These are phyloP conservation scores for Acanthurus leucopareius DNA, from an alignment of 2,797 vertebrate species.

Conservation along the genomic window DNA sequence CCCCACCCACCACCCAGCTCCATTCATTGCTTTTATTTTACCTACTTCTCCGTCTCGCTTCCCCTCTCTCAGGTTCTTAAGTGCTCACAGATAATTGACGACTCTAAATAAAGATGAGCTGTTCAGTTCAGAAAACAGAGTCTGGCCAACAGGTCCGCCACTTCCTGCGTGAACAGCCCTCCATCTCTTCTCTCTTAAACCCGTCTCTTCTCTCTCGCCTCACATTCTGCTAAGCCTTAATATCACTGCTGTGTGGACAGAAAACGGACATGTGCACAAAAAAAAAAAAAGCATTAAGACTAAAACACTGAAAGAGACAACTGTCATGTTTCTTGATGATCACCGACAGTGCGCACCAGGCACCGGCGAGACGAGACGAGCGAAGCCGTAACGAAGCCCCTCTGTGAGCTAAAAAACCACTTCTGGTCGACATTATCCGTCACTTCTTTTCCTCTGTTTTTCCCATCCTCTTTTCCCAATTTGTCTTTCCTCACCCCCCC, in stretches of 20 bases:
- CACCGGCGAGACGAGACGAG: constrained; percentile 41
- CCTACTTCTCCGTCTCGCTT: constrained; percentile 38
- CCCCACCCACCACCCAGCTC: not conserved
- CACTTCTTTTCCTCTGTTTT: constrained; percentile 48
- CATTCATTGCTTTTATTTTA: constrained; percentile 53
- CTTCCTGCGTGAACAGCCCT: constrained; percentile 49
- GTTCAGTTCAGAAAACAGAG: constrained; percentile 55
- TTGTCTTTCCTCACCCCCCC: constrained; percentile 34
- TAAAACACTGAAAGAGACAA: constrained; percentile 34
- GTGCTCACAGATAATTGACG: constrained; percentile 79
- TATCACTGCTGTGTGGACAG: constrained; percentile 41
- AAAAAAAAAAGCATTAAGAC: constrained; percentile 25
- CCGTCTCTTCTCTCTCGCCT: constrained; percentile 31
- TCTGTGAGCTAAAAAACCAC: constrained; percentile 53
- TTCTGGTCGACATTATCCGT: constrained; percentile 61
- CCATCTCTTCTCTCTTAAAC: constrained; percentile 24
- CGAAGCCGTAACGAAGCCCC: constrained; percentile 46
- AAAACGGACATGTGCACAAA: constrained; percentile 33
- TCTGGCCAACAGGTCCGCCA: constrained; percentile 58
- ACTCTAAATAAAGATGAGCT: constrained; percentile 74
- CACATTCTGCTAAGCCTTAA: constrained; percentile 41
- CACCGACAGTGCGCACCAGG: constrained; percentile 30
- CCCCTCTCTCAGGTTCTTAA: constrained; percentile 66
- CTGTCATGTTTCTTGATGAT: constrained; percentile 51
- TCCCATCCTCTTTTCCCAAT: constrained; percentile 57